Evolutionary conservation across 2,797 vertebrate genomes (phyloP).

Genomic region (Microchirus variegatus): DNA sequence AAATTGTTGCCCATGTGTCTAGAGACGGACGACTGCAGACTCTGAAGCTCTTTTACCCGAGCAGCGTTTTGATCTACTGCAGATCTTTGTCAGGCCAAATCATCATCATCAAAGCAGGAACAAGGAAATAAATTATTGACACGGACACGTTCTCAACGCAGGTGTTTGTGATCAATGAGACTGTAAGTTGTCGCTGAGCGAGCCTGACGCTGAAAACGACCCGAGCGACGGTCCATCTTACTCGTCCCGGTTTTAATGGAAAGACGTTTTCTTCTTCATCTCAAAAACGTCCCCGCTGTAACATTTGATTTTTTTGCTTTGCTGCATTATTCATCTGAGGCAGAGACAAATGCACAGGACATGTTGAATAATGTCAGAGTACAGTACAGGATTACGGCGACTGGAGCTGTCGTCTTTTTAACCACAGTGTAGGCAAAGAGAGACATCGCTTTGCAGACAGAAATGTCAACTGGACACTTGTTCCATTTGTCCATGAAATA

Average conservation of each 20-base stretch:
- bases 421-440: too few species aligned
- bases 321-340: conserved; percentile 26
- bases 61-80: neutral
- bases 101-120: neutral
- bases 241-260: conserved; percentile 35
- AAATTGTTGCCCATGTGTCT: too few species aligned
- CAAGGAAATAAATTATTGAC: neutral
- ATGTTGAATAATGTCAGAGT: neutral
- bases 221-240: conserved; percentile 38
- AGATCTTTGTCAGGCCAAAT: neutral
- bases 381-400: neutral
- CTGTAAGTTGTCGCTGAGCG: conserved; percentile 5
- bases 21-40: neutral
- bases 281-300: conserved; percentile 35
- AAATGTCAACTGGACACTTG: too few species aligned
- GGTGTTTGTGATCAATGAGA: neutral
- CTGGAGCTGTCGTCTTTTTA: too few species aligned
- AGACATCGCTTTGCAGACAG: too few species aligned
- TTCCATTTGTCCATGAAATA: too few species aligned
- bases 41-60: neutral
- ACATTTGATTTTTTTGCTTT: conserved; percentile 27
- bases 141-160: neutral
- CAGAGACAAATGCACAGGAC: conserved; percentile 17
- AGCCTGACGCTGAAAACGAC: conserved; percentile 37
- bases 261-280: conserved; percentile 9